phyloP scores from a whole-genome alignment of 2,888 invertebrate species.

The Drosophila merina region DNA sequence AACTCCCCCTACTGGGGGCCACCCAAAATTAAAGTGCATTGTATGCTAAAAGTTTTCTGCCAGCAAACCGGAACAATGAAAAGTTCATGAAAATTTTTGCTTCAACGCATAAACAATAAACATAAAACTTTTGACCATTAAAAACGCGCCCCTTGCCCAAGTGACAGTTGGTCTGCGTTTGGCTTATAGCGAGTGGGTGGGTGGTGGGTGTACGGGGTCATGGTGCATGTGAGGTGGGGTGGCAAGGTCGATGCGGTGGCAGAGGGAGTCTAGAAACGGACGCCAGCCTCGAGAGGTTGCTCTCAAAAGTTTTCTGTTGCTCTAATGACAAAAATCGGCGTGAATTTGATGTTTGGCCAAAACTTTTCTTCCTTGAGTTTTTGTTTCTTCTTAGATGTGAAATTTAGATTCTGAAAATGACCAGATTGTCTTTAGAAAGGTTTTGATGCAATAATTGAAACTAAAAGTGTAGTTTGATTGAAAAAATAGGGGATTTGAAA shows the following conservation, averaged over 20 bases:
- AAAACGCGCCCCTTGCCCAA: constrained; percentile 69
- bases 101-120: constrained; percentile 80
- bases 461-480: neutral
- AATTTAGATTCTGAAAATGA: constrained; percentile 39
- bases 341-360: constrained; percentile 67
- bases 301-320: constrained; percentile 57
- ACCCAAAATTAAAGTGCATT: constrained; percentile 75
- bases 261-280: neutral
- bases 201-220: neutral
- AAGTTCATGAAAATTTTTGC: constrained; percentile 79
- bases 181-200: constrained; percentile 5
- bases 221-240: neutral
- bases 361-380: constrained; percentile 46
- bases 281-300: constrained; percentile 52
- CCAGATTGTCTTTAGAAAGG: constrained; percentile 28
- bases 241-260: constrained; percentile 3
- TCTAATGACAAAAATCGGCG: constrained; percentile 78
- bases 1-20: constrained; percentile 15
- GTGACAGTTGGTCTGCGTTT: constrained; percentile 60
- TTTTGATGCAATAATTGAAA: neutral
- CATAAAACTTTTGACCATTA: constrained; percentile 77
- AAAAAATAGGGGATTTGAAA: neutral
- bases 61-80: constrained; percentile 79
- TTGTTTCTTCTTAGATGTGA: constrained; percentile 36
- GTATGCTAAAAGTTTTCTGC: constrained; percentile 71